Conservation (phyloP, 1,140 invertebrate genomes). For the Macrocentrus cingulum region DNA sequence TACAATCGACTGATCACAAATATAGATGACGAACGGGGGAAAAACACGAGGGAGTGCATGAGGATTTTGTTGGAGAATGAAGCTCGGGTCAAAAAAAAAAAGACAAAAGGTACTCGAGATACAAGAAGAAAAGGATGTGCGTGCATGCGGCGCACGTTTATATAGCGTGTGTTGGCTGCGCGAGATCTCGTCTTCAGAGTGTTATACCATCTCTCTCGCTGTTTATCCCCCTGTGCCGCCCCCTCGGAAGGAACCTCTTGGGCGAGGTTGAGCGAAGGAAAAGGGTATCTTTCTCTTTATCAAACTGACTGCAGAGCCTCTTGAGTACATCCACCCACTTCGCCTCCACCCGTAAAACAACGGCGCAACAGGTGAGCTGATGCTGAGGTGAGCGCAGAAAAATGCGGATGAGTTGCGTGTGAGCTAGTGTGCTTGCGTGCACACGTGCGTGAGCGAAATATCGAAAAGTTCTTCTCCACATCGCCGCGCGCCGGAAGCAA, state of each 20-base stretch:
- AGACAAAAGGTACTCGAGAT: constrained; percentile 20
- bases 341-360: constrained; percentile 46
- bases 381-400: constrained; percentile 22
- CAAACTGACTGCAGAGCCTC: constrained; percentile 45
- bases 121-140: constrained; percentile 41
- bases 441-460: constrained; percentile 55
- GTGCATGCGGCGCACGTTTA: constrained; percentile 55
- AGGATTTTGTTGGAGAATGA: constrained; percentile 28
- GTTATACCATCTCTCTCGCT: constrained; percentile 18
- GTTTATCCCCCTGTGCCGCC: constrained; percentile 22
- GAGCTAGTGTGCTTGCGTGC: constrained; percentile 36
- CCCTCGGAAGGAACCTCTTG: constrained; percentile 8
- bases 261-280: constrained; percentile 22
- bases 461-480: constrained; percentile 42
- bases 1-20: too few relatives aligned
- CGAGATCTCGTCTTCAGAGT: constrained; percentile 29
- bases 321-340: constrained; percentile 50
- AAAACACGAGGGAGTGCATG: neutral
- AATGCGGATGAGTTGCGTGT: constrained; percentile 33
- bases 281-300: constrained; percentile 53
- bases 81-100: constrained; percentile 29
- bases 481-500: constrained; percentile 23
- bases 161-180: constrained; percentile 44
- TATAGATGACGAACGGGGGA: too few relatives aligned
- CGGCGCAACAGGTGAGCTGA: constrained; percentile 41